Conservation (phyloP, 2,113 vertebrate species). For the Uropsilus gracilis region DNA sequence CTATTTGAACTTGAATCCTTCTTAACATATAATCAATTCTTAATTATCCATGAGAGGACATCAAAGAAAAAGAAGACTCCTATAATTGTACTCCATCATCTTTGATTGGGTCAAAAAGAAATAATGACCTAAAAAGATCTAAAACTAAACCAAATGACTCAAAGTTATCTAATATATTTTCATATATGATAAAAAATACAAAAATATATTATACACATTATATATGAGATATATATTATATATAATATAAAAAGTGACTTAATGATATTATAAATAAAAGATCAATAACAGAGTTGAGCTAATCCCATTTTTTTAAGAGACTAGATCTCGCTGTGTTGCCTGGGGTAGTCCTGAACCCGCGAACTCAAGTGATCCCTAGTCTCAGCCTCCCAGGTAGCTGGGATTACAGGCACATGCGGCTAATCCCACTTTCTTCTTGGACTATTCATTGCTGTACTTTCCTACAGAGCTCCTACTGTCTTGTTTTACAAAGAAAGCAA, state of each 20-base stretch:
- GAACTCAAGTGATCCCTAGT: no score
- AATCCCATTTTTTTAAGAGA: no score
- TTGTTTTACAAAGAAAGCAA: constrained; percentile 35
- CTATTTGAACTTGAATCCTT: constrained; percentile 34
- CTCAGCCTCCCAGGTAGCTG: no score
- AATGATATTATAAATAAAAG: neutral
- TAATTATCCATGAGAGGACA: constrained; percentile 18
- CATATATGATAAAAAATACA: neutral
- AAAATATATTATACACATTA: no score
- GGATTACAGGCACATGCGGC: no score
- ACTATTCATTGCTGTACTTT: neutral
- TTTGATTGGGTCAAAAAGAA: neutral
- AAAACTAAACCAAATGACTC: constrained; percentile 46
- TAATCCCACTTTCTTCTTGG: neutral
- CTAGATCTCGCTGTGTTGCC: no score
- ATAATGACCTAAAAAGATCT: neutral
- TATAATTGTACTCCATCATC: neutral
- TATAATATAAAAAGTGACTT: constrained; percentile 2
- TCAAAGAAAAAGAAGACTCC: neutral
- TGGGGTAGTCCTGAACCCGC: no score
- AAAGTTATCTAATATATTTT: neutral
- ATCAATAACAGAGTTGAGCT: constrained; percentile 5
- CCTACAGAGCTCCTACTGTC: neutral
- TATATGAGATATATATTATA: no score
- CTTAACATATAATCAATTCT: neutral